Evolutionary conservation across 2,888 invertebrate species (phyloP).

Genomic region (Mamestra brassicae): DNA sequence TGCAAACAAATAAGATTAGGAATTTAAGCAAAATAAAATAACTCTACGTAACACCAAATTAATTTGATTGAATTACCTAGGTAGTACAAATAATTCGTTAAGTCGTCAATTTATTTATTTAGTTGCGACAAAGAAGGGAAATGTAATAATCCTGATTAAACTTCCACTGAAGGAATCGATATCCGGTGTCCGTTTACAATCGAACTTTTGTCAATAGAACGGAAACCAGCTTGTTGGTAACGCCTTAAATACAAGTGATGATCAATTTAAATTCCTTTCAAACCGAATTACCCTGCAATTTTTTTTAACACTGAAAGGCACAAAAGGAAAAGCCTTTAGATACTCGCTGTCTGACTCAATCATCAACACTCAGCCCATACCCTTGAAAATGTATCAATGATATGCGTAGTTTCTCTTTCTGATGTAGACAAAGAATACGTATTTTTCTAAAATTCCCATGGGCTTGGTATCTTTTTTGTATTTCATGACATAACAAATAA

Average conservation of each 20-base stretch:
- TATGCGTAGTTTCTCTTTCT: no score
- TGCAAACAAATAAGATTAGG: no score
- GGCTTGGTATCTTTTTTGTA: no score
- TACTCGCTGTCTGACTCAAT: no score
- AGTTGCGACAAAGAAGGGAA: neutral
- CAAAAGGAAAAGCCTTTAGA: no score
- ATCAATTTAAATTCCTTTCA: neutral
- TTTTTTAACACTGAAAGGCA: no score
- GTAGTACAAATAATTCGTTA: neutral
- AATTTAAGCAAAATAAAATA: no score
- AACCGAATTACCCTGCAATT: neutral
- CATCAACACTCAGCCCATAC: no score
- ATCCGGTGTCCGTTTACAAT: slow-evolving; percentile 19
- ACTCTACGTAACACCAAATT: neutral
- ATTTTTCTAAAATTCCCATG: no score
- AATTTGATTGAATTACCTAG: slow-evolving; percentile 7
- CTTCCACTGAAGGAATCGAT: slow-evolving; percentile 20
- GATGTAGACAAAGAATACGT: no score
- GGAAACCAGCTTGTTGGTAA: slow-evolving; percentile 3
- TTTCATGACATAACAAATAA: no score
- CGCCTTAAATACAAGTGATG: neutral
- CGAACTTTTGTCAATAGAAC: slow-evolving; percentile 18
- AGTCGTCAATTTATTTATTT: neutral
- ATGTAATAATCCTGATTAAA: slow-evolving; percentile 25
- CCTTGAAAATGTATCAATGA: no score